Evolutionary conservation across 1,140 invertebrate genomes (phyloP).

Genomic region (Dendroctonus ponderosae): DNA sequence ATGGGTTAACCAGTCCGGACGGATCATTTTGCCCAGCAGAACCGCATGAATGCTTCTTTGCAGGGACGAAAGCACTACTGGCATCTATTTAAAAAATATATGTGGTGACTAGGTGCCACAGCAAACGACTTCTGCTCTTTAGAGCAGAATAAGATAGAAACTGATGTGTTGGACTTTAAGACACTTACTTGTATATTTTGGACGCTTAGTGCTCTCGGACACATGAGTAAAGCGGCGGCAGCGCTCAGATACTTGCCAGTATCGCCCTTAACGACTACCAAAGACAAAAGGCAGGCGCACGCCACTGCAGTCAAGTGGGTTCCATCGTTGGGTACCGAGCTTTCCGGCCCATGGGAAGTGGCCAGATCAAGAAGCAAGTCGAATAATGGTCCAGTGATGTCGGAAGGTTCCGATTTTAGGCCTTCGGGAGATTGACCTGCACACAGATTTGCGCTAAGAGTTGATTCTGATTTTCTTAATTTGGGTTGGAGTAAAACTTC

Average conservation of each 20-base stretch:
- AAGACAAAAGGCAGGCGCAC: constrained; percentile 84
- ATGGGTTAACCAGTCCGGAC: constrained; percentile 84
- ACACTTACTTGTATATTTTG: constrained; percentile 74
- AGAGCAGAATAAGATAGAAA: too few species aligned
- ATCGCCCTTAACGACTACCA: constrained; percentile 89
- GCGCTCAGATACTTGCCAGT: constrained; percentile 89
- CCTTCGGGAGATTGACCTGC: constrained; percentile 76
- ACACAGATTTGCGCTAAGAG: background rate
- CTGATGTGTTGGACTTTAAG: too few species aligned
- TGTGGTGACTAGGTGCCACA: background rate
- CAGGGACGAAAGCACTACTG: constrained; percentile 78
- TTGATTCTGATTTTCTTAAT: too few species aligned
- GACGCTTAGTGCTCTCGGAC: constrained; percentile 68
- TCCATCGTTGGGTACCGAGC: constrained; percentile 58
- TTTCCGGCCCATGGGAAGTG: constrained; percentile 63
- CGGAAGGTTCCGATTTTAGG: constrained; percentile 63
- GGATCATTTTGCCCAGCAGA: constrained; percentile 76
- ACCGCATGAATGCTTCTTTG: constrained; percentile 89
- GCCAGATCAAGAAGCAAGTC: constrained; percentile 76
- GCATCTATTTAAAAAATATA: constrained; percentile 61
- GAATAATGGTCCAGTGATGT: constrained; percentile 78
- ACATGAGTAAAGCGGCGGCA: constrained; percentile 85
- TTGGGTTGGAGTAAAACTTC: too few species aligned
- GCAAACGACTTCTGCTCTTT: too few species aligned
- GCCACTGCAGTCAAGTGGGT: constrained; percentile 79